Evolutionary conservation across 2,888 invertebrate genomes (phyloP).

Genomic region (Synanthedon tipuliformis): DNA sequence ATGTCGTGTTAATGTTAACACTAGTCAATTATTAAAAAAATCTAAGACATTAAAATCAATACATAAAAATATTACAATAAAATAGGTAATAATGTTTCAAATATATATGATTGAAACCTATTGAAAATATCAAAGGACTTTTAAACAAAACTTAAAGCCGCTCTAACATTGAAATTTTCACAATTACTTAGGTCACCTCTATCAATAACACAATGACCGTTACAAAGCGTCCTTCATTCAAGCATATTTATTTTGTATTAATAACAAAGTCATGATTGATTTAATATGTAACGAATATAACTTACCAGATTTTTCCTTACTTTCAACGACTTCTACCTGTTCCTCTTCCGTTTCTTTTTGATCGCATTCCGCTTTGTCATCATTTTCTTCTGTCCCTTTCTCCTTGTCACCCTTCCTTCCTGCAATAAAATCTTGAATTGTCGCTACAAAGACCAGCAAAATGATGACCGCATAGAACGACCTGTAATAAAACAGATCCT

Average conservation of each 20-base stretch:
- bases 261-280: neutral
- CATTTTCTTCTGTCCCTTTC: conserved; percentile 14
- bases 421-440: conserved; percentile 43
- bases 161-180: too few species aligned
- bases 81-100: too few species aligned
- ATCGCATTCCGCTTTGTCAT: conserved; percentile 20
- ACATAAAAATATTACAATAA: too few species aligned
- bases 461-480: conserved; percentile 49
- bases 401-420: conserved; percentile 18
- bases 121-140: too few species aligned
- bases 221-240: too few species aligned
- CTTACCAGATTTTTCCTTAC: conserved; percentile 22
- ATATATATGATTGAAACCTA: too few species aligned
- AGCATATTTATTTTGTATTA: neutral
- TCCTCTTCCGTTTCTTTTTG: conserved; percentile 19
- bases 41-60: too few species aligned
- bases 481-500: conserved; percentile 26
- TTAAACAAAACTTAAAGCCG: too few species aligned
- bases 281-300: neutral
- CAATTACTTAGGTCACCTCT: too few species aligned
- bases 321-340: conserved; percentile 17
- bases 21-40: too few species aligned
- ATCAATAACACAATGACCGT: too few species aligned
- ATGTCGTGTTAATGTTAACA: too few species aligned
- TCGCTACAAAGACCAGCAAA: conserved; percentile 51